phyloP scores from a whole-genome alignment of 2,797 vertebrate species.

The Macropodus opercularis region DNA sequence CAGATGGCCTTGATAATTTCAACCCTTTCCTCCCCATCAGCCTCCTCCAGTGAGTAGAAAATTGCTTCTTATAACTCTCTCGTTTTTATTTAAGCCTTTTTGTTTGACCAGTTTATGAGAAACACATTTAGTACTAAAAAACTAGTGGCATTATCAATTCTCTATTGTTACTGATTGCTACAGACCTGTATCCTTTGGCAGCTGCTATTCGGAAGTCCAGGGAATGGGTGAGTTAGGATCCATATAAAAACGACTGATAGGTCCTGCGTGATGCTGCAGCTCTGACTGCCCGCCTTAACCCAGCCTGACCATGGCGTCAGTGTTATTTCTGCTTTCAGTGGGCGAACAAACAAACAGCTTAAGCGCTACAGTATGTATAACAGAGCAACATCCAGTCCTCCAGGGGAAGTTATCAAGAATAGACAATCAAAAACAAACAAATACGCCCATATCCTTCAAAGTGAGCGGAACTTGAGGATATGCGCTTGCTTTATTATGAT shows the following conservation, averaged over 20 bases:
- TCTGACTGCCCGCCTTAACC: conserved; percentile 65
- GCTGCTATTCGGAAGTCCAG: conserved; percentile 71
- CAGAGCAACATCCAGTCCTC: neutral
- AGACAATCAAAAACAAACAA: neutral
- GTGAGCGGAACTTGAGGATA: conserved; percentile 1
- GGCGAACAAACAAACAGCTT: conserved; percentile 36
- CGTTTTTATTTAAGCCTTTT: conserved; percentile 3
- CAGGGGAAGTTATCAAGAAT: conserved; percentile 21
- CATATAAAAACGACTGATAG: conserved; percentile 32
- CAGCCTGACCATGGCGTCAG: conserved; percentile 40
- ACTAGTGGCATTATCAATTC: conserved; percentile 2
- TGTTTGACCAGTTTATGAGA: conserved; percentile 7
- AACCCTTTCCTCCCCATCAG: conserved; percentile 86
- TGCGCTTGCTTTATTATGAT: conserved; percentile 9
- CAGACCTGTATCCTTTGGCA: conserved; percentile 75
- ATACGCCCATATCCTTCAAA: too few relatives aligned
- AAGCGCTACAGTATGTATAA: conserved; percentile 16
- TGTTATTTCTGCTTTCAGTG: conserved; percentile 30
- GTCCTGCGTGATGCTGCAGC: conserved; percentile 55
- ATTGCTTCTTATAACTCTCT: neutral
- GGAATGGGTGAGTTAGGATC: conserved; percentile 78
- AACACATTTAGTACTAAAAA: neutral
- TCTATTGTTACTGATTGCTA: conserved; percentile 56
- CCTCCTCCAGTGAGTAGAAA: conserved; percentile 83
- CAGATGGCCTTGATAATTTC: conserved; percentile 81